Evolutionary conservation across 1,140 invertebrate species (phyloP), one percentile per base, ranked within the genome.

Genomic region (Lasioglossum albipes): DNA sequence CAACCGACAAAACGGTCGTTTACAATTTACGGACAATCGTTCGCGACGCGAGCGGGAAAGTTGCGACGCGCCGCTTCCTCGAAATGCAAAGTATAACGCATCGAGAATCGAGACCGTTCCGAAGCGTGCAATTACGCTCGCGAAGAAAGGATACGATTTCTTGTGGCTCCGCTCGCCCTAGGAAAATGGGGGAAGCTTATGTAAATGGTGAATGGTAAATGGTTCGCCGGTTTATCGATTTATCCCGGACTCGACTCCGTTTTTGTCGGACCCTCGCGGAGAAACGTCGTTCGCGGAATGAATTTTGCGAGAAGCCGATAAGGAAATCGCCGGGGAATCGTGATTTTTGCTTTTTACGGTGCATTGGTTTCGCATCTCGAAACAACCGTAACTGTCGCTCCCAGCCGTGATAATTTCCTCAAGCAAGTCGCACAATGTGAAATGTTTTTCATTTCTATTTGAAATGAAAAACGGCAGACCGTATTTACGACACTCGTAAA

Each of bases 171-270:
- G 20, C 13, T 5, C 45, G 45, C 57, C 18, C 20, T 20, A 7
- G 13, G 68, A 57, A 36, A 70, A 57, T 9, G 54, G 5, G 22
- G 68, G 16, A 57, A 41, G 52, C 49, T 71, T 71, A 59, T 31
- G 69, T 59, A 71, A 57, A 71, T 52, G 16, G 16, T n/a, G 4
- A 45, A 45, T 45, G n/a, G 22, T 22, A 49, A 49, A 12, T 2
- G 45, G 13, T 12, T 12, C 10, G 45, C 36, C 36, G 36, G 36
- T 36, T 5, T 36, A 5, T 54, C 68, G 68, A 36, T 70, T 70
- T 18, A 36, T 13, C 5, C 20, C 49, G 52, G 72, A 31, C 52
- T 65, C 75, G 78, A 77, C 70, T 81, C 16, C 49, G 78, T 79
- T 75, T 71, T 75, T 52, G 41, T 49, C 42, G 36, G 42, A 49